Percentiles rank a stretch among this genome's conserved stretches.
Conservation (phyloP, 2,113 vertebrate genomes). For the Peucedramus taeniatus region DNA sequence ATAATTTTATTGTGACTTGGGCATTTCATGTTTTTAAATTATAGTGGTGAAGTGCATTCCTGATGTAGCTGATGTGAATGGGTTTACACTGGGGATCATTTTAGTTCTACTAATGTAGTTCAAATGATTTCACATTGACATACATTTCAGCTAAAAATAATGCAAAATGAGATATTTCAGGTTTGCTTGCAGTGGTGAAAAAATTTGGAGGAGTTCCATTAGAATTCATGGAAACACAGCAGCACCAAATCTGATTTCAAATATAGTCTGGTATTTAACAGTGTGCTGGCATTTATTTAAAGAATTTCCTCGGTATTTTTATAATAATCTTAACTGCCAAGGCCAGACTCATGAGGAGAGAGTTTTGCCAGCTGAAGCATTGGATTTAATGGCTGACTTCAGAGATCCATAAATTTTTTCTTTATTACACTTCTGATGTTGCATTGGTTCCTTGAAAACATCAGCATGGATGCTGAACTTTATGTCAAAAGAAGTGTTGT, state of each 20-base stretch:
- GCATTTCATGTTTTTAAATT: neutral
- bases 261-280: neutral
- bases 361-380: neutral
- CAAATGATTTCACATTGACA: conserved; percentile 31
- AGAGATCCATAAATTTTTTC: neutral
- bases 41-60: neutral
- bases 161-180: conserved; percentile 10
- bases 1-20: neutral
- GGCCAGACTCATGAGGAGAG: neutral
- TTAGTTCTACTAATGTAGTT: conserved; percentile 16
- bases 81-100: neutral
- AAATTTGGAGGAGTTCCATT: neutral
- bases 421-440: neutral
- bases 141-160: conserved; percentile 54
- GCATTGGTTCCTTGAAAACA: neutral
- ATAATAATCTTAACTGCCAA: neutral
- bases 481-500: neutral
- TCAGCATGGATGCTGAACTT: neutral
- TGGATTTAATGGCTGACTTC: neutral
- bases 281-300: neutral
- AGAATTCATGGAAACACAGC: neutral
- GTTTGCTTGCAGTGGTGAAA: neutral
- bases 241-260: neutral
- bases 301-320: neutral
- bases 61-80: neutral